Base-by-base conservation (phyloP, 2,888 invertebrate species). In the Lagria hirta region DNA sequence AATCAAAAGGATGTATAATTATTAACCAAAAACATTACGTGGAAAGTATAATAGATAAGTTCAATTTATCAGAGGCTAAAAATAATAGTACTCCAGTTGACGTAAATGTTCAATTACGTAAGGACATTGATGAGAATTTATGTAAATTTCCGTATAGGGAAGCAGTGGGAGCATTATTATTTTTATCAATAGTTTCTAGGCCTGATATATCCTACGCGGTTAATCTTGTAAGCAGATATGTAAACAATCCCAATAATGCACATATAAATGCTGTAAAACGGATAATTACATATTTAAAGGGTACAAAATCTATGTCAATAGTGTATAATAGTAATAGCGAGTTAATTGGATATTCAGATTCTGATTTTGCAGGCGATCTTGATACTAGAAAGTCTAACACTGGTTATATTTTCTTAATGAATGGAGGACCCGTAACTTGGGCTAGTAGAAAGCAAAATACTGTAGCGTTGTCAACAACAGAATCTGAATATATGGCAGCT, bases 401-500 rank as follows among this genome's bases (percentile, higher is more conserved):
- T 22, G 2, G 8, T 3, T 10, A 22, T 22, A 4, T 4, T 2
- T 2, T 3, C 10, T 4, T 22, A 22, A 10, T 8, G 3, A 22
- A 10, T 2, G 22, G 10, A 22, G 8, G 8, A 2, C 8, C 3
- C 10, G 6, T 6, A 20, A 7, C 5, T 20, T 5, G 7, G 7
- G 4, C 8, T 22, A 10, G 22, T 3, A 22, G 8, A 3, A 4
- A 22, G 4, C 22, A 10, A 22, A 22, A 22, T 3, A 22, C n/a
- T 12, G 24, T 34, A 2, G 33, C 11, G 2, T 24, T 60, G 8
- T 51, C 52, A 6, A 57, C 59, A 2, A 48, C 61, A 6, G 58
- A 64, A 28, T 57, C 57, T 13, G 58, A 63, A n/a, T 57, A 60
- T 23, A 59, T 62, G 13, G 59, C 61, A 37, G 60, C 60, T 15